Conservation (phyloP, 2,888 invertebrate genomes). For the Macrosiphum euphorbiae region DNA sequence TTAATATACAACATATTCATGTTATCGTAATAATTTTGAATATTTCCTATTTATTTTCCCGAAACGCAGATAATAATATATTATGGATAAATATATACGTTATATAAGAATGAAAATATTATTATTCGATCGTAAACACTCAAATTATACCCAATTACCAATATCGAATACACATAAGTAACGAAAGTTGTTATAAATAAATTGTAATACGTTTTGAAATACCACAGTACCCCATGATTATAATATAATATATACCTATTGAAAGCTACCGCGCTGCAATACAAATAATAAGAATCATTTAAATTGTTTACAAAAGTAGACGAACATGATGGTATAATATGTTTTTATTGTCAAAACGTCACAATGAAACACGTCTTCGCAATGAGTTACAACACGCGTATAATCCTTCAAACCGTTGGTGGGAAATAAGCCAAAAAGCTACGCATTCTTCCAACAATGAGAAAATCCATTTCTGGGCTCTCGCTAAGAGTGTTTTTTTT, state of each 20-base stretch:
- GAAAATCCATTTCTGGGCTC: background rate
- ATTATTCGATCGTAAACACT: background rate
- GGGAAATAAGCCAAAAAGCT: slow-evolving; percentile 36
- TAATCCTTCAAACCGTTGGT: background rate
- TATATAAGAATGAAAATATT: background rate
- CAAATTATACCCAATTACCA: background rate
- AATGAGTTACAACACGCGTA: background rate
- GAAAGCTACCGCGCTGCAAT: background rate
- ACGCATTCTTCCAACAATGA: slow-evolving; percentile 2
- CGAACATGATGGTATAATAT: background rate
- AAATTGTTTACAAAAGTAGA: background rate
- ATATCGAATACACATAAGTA: background rate
- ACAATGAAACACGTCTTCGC: background rate
- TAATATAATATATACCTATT: background rate
- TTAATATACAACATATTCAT: background rate
- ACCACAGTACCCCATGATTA: background rate
- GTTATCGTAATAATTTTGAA: background rate
- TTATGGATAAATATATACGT: background rate
- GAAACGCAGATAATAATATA: background rate
- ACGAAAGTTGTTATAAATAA: background rate
- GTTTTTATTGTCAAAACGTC: background rate
- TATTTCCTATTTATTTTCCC: background rate
- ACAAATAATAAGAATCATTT: background rate
- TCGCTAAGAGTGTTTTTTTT: background rate
- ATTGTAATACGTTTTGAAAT: background rate